These are phyloP conservation scores for Phragmatobia fuliginosa DNA, from an alignment of 2,888 invertebrate genomes.

Conservation along the genomic window DNA sequence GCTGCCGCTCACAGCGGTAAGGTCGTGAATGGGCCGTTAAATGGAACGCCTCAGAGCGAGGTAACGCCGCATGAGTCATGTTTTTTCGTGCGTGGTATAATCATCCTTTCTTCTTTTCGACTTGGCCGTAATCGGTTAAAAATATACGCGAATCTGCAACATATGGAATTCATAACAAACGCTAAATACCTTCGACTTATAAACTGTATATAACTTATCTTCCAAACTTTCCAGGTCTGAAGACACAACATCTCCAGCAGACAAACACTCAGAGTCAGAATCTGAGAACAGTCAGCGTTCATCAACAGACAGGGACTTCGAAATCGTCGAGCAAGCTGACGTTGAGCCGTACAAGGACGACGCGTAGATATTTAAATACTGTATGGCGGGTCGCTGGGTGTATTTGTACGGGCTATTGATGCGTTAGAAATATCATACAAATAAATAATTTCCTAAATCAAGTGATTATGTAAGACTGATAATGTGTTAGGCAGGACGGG, in stretches of 20 bases:
- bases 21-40: no score
- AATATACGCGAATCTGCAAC: not conserved
- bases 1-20: no score
- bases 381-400: conserved; percentile 21
- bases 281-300: conserved; percentile 93
- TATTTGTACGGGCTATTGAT: conserved; percentile 30
- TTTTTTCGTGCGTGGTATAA: no score
- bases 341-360: conserved; percentile 76
- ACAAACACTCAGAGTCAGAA: conserved; percentile 91
- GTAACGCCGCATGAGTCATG: no score
- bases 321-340: conserved; percentile 92
- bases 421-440: not conserved
- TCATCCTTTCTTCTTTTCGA: no score
- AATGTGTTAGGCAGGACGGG: not conserved
- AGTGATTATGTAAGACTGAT: not conserved
- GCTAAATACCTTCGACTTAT: not conserved
- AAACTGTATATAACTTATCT: not conserved
- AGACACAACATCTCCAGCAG: conserved; percentile 49
- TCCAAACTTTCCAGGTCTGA: conserved; percentile 39
- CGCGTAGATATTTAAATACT: conserved; percentile 30
- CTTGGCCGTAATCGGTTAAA: not conserved
- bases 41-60: no score
- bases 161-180: not conserved
- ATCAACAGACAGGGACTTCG: conserved; percentile 94
- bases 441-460: not conserved